These are phyloP conservation scores for Theodoxus fluviatilis DNA, from an alignment of 2,888 invertebrate species.

Conservation along the genomic window DNA sequence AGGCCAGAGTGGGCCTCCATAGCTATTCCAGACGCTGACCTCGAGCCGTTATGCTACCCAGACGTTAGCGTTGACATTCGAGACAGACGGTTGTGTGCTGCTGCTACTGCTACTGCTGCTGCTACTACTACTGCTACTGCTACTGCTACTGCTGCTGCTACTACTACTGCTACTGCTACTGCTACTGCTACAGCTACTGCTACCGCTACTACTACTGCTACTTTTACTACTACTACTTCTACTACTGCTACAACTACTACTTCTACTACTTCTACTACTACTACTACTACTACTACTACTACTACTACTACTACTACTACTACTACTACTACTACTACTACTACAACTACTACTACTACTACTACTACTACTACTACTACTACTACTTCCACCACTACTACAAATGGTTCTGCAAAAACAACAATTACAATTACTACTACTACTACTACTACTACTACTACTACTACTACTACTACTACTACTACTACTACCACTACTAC, in stretches of 20 bases:
- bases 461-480: slow-evolving; percentile 15
- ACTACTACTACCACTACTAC: slow-evolving; percentile 11
- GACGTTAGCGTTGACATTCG: too few species aligned
- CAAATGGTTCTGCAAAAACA: background rate
- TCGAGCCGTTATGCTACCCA: too few species aligned
- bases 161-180: background rate
- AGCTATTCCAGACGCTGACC: too few species aligned
- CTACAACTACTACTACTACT: slow-evolving; percentile 8
- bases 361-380: slow-evolving; percentile 19
- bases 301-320: background rate
- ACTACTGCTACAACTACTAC: background rate
- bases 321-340: slow-evolving; percentile 14
- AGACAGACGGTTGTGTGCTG: too few species aligned
- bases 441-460: slow-evolving; percentile 10
- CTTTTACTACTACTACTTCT: background rate
- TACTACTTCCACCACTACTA: slow-evolving; percentile 12
- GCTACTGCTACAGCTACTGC: background rate
- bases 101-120: slow-evolving; percentile 2
- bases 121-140: background rate
- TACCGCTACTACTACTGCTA: background rate
- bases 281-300: slow-evolving; percentile 15
- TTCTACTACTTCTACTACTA: background rate
- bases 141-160: background rate
- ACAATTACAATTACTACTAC: background rate
- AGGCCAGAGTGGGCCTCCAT: too few species aligned